Base-by-base conservation (phyloP, 2,888 invertebrate genomes). In the Netelia fuscicornis region DNA sequence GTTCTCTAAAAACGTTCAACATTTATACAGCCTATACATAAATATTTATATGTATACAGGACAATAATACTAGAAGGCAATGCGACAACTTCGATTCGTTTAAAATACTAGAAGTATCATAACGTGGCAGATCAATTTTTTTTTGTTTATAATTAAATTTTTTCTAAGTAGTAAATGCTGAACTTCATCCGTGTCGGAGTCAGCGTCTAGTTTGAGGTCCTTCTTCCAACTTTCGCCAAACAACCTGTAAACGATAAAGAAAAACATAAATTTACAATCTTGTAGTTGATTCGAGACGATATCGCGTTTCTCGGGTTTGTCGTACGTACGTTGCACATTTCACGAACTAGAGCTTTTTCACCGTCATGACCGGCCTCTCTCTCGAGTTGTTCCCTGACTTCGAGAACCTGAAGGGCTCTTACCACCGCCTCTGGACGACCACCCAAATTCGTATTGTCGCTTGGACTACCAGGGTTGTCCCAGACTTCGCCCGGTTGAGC, bases 391-490 rank as follows among this genome's bases (percentile, higher is more conserved):
- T 98, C 98, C 91, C 98, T 96, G 65, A 98, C 97, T 94, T 98
- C 98, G 86, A 98, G 95, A 87, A 98, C 98, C 94, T 98, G 98
- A 88, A 98, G 95, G 37, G 99, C 98, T 89, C 98, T 96, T 11
- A 98, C 98, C 2, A 98, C 98, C 0, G 98, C 98, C 94, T 98
- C 98, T 2, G 98, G 98, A 64, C 98, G 95, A 48, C 97, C 96
- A 79, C 95, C 96, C 13, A 96, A 92, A 44, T 92, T 87, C 25
- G 90, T 90, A 67, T 86, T 94, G 91, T 76, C 90, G 87, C 78
- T 92, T 84, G 87, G 93, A 87, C 88, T 92, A 42, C 87, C 90
- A 10, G 90, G 88, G 84, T 89, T 92, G 62, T 89, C 92, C 92
- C 91, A 91, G 44, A 88, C 83, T 88, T 94, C 94, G 1, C 94